Conservation (phyloP, 2,797 vertebrate species). For the Myripristis murdjan region DNA sequence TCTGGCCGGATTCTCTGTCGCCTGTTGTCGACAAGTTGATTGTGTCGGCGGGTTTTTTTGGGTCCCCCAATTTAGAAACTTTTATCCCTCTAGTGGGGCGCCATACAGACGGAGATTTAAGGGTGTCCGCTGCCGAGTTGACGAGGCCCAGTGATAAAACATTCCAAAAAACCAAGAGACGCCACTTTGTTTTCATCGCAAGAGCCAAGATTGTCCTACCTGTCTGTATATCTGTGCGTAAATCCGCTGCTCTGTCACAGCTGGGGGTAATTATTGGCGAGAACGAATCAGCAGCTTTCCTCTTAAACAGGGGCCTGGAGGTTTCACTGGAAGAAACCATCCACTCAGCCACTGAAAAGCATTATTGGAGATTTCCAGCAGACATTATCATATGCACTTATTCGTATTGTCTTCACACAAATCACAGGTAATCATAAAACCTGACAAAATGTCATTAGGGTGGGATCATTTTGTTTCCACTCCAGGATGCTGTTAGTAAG, state of each 20-base stretch:
- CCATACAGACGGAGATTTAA: conserved; percentile 8
- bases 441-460: too few species aligned
- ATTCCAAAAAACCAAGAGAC: conserved; percentile 54
- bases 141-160: conserved; percentile 48
- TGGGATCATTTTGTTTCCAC: too few species aligned
- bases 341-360: too few species aligned
- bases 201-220: conserved; percentile 12
- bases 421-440: too few species aligned
- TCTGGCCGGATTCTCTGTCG: background rate
- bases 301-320: too few species aligned
- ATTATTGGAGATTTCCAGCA: too few species aligned
- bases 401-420: too few species aligned
- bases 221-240: conserved; percentile 35
- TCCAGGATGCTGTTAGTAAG: too few species aligned
- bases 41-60: background rate
- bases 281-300: background rate
- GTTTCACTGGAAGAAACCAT: too few species aligned
- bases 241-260: conserved; percentile 34
- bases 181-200: conserved; percentile 72
- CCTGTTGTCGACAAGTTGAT: background rate
- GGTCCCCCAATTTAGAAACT: background rate
- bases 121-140: conserved; percentile 12
- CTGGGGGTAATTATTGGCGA: conserved; percentile 63
- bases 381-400: too few species aligned
- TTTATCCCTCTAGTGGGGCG: conserved; percentile 1